Evolutionary conservation across 2,113 vertebrate genomes (phyloP).

Genomic region (Lepidothrix coronata): DNA sequence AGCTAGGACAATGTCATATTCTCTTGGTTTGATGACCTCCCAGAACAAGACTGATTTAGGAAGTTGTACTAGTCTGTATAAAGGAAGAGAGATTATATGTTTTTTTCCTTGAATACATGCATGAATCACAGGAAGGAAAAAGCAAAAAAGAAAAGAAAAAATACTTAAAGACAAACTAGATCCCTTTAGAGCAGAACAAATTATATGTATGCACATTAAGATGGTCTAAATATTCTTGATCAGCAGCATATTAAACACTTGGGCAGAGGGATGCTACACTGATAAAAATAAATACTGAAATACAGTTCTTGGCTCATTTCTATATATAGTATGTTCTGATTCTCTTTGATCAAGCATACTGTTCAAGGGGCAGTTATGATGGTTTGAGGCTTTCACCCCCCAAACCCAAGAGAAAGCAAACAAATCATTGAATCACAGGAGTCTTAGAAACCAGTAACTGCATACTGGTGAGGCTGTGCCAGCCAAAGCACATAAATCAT

Average conservation of each 20-base stretch:
- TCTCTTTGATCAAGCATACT: neutral
- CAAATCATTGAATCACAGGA: neutral
- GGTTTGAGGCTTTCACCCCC: neutral
- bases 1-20: neutral
- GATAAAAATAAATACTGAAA: neutral
- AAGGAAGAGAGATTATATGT: neutral
- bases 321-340: neutral
- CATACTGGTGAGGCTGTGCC: neutral
- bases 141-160: no score
- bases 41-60: neutral
- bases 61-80: neutral
- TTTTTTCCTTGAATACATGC: neutral
- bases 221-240: neutral
- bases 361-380: neutral
- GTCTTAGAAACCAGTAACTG: neutral
- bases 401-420: neutral
- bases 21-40: neutral
- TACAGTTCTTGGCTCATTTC: neutral
- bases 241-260: neutral
- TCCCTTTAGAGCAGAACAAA: neutral
- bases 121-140: fast-evolving
- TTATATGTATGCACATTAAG: neutral
- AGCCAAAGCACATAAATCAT: neutral
- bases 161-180: neutral
- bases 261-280: neutral